phyloP scores from a whole-genome alignment of 2,888 invertebrate species.

The Aleiodes testaceus region DNA sequence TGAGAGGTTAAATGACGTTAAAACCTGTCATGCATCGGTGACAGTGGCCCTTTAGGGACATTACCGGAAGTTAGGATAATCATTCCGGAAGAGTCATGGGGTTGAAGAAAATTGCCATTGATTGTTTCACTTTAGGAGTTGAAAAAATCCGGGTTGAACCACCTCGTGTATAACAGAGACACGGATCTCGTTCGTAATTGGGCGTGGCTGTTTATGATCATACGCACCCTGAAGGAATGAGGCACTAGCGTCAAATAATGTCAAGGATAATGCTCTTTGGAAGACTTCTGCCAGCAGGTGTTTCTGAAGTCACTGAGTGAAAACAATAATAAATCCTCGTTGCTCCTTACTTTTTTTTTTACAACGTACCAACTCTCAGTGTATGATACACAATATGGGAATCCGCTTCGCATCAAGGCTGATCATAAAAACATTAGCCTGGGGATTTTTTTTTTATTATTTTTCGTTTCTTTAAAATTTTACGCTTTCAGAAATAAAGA shows the following conservation, averaged over 20 bases:
- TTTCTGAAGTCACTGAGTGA: constrained; percentile 44
- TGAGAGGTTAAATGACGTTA: too few relatives aligned
- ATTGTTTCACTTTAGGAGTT: neutral
- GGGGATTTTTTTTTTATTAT: neutral
- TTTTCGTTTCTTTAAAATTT: neutral
- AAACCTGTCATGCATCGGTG: constrained; percentile 56
- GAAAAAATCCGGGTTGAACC: neutral
- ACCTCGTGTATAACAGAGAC: neutral
- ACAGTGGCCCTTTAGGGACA: constrained; percentile 5
- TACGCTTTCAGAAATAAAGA: neutral
- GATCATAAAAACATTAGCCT: constrained; percentile 11
- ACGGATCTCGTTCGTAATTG: constrained; percentile 48
- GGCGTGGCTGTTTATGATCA: constrained; percentile 49
- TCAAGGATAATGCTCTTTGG: constrained; percentile 65
- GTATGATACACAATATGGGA: constrained; percentile 2
- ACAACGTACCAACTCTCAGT: neutral
- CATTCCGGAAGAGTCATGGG: too few relatives aligned
- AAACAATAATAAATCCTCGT: constrained; percentile 51
- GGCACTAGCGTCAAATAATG: constrained; percentile 60
- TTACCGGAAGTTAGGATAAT: constrained; percentile 51
- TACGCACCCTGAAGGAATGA: neutral
- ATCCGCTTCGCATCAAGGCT: constrained; percentile 23
- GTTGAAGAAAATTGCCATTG: too few relatives aligned
- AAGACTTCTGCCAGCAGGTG: constrained; percentile 51
- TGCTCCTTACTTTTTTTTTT: neutral